A percentile compares a stretch with the other conserved stretches of the same genome.
phyloP scores from a whole-genome alignment of 2,888 invertebrate genomes.

The Erebia palarica region DNA sequence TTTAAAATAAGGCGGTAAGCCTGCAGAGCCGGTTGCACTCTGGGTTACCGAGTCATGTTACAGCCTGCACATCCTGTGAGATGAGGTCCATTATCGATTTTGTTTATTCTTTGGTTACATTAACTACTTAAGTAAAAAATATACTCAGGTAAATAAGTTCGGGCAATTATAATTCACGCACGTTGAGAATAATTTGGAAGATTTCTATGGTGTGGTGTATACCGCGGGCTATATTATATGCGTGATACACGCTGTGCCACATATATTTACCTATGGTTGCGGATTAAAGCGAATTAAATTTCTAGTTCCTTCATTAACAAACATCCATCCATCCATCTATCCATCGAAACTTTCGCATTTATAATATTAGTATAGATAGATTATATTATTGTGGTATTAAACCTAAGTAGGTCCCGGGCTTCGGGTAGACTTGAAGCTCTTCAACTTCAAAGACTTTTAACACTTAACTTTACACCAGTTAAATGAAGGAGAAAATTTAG shows the following conservation, averaged over 20 bases:
- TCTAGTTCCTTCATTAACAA: too few species aligned
- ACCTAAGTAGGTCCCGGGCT: neutral
- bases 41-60: slow-evolving; percentile 43
- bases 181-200: too few species aligned
- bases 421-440: slow-evolving; percentile 13
- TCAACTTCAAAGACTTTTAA: slow-evolving; percentile 19
- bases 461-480: slow-evolving; percentile 14
- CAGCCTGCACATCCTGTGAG: slow-evolving; percentile 45
- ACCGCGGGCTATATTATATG: too few species aligned
- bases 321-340: too few species aligned
- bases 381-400: neutral
- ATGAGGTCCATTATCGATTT: slow-evolving; percentile 33
- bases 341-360: too few species aligned
- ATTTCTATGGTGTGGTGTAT: too few species aligned
- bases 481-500: slow-evolving; percentile 21
- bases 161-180: too few species aligned
- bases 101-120: neutral
- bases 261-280: too few species aligned
- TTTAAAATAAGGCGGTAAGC: slow-evolving; percentile 10
- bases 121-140: neutral
- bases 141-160: too few species aligned
- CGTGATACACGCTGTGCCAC: too few species aligned
- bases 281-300: too few species aligned
- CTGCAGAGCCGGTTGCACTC: slow-evolving; percentile 9
- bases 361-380: too few species aligned